Evolutionary conservation across 2,113 vertebrate genomes (phyloP).

Genomic region (Cervus canadensis): DNA sequence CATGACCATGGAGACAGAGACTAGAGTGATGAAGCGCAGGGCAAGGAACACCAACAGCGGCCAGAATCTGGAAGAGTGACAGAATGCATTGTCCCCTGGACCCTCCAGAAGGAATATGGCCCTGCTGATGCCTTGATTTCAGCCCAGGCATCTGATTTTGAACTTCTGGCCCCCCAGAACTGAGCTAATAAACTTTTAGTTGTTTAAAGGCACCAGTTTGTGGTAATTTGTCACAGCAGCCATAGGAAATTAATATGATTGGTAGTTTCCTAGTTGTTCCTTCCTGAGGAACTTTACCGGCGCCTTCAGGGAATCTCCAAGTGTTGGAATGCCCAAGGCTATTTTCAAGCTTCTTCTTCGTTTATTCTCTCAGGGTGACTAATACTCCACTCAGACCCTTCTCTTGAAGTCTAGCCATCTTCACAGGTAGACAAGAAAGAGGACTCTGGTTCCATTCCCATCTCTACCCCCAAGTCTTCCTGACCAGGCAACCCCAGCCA

Average conservation of each 20-base stretch:
- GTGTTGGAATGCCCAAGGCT: not conserved
- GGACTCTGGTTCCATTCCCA: not conserved
- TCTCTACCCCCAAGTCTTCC: not conserved
- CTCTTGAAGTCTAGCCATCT: not conserved
- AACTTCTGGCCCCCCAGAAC: not conserved
- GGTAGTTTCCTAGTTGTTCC: not conserved
- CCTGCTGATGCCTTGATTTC: not conserved
- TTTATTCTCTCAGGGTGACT: not conserved
- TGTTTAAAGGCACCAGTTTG: not conserved
- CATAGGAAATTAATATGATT: not conserved
- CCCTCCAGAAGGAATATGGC: not conserved
- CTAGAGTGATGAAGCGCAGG: not conserved
- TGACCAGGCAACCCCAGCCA: not conserved
- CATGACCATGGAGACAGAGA: not conserved
- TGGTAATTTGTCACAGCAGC: not conserved
- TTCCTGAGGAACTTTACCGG: not conserved
- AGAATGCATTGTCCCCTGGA: not conserved
- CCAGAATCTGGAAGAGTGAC: not conserved
- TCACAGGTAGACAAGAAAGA: not conserved
- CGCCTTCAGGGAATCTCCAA: not conserved
- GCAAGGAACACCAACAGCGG: not conserved
- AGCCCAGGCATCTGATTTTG: not conserved
- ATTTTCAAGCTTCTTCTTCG: not conserved
- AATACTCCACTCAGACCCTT: not conserved
- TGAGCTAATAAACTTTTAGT: not conserved